Evolutionary conservation across 2,888 invertebrate genomes (phyloP), one percentile per base, ranked within the genome.

Genomic region (Suillia variegata): DNA sequence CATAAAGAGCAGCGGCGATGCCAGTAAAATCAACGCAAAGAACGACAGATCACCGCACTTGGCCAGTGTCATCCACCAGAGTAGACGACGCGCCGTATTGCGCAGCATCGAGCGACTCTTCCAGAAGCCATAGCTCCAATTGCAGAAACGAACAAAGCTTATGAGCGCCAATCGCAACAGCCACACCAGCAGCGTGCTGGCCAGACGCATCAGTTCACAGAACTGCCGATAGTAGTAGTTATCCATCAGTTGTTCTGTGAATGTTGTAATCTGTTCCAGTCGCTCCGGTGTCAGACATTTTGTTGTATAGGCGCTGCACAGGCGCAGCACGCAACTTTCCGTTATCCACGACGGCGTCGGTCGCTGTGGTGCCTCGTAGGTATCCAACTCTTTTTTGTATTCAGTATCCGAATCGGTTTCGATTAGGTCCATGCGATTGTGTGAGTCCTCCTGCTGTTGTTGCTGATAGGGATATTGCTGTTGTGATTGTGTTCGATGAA

Each of bases 361-460:
- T 53, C 5, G 4, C 5, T 31, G 17, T 10, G 42, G 15, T 8
- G 5, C 20, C 34, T 53, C 51, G n/a, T 59, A 54, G 1, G 22
- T 21, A 13, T 58, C 52, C 17, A 56, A 22, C 3, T 68, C 63
- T 13, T 56, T 59, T 18, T 54, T 34, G 2, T 57, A 59, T 12
- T 76, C 76, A 1, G 60, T 61, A n/a, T 78, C 77, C 2, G 75
- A 75, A 20, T 76, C 77, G 1, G 73, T 69, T 2, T 77, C 78
- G n/a, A 42, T 47, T 17, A 69, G 54, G 54, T 59, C 52, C 6
- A 64, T 50, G 38, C 50, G 45, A 26, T 26, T 15, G 15, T 42
- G 13, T 1, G 2, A 42, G 1, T 3, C 1, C 4, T 31, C 13
- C 15, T 13, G 2, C 2, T 22, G 45, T 22, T 10, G 1, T 21